A percentile compares a stretch with the other conserved stretches of the same genome.
phyloP scores from a whole-genome alignment of 37 sponge, comb jelly and placozoan genomes.

The Cladorhizidae sp. region DNA sequence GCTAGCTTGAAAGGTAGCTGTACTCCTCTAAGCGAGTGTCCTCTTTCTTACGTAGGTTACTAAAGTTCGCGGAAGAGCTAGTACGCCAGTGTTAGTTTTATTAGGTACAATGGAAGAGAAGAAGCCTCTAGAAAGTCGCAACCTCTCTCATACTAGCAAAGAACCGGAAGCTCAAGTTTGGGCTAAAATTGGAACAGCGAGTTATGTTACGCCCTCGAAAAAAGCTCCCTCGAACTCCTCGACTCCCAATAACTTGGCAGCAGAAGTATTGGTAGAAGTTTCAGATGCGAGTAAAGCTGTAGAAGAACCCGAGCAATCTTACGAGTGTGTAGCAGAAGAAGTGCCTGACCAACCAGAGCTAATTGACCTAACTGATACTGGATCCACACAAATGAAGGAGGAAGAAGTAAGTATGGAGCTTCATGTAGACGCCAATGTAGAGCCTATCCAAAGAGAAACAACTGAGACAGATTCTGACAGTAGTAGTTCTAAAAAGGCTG shows the following conservation, averaged over 20 bases:
- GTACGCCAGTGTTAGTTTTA: no score
- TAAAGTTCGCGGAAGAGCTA: no score
- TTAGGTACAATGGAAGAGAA: conserved; percentile 44
- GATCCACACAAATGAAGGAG: neutral
- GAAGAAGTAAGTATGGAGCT: conserved; percentile 18
- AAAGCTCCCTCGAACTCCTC: no score
- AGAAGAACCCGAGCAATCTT: no score
- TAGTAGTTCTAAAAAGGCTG: neutral
- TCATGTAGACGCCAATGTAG: conserved; percentile 34
- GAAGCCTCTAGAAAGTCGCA: conserved; percentile 22
- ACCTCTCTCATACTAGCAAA: conserved; percentile 33
- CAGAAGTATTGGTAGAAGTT: no score
- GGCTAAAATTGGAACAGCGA: conserved; percentile 36
- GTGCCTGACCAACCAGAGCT: neutral
- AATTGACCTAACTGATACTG: neutral
- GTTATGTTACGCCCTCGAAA: neutral
- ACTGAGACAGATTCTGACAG: neutral
- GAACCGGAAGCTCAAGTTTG: conserved; percentile 46
- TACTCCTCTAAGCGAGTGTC: no score
- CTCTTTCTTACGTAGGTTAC: no score
- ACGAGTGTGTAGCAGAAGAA: no score
- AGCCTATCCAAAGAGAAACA: conserved; percentile 11
- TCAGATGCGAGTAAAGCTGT: neutral
- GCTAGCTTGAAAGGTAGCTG: no score
- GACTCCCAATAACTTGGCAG: no score